Evolutionary conservation across 2,888 invertebrate genomes (phyloP).

Genomic region (Gymnosoma rotundatum): DNA sequence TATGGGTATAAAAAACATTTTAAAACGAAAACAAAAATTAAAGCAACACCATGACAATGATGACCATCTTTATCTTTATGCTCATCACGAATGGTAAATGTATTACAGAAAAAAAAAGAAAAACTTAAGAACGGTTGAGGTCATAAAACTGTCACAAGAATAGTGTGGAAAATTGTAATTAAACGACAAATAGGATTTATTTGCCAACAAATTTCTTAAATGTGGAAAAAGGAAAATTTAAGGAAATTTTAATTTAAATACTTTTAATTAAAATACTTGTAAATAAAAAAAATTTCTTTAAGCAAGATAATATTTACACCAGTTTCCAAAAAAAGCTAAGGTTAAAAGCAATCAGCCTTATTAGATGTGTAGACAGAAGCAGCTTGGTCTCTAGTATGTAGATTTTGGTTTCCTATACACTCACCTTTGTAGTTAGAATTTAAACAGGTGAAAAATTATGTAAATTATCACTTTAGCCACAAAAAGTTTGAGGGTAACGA

Average conservation of each 20-base stretch:
- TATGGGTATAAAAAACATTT: not conserved
- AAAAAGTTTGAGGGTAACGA: too few relatives aligned
- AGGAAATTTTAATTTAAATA: not conserved
- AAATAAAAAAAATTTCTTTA: not conserved
- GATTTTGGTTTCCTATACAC: too few relatives aligned
- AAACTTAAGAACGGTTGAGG: constrained; percentile 40
- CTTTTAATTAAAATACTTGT: not conserved
- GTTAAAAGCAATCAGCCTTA: too few relatives aligned
- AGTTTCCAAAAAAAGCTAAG: too few relatives aligned
- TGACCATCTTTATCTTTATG: constrained; percentile 31
- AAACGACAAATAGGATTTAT: constrained; percentile 67
- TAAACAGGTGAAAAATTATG: too few relatives aligned
- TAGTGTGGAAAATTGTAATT: constrained; percentile 67
- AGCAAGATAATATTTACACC: too few relatives aligned
- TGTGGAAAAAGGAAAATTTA: not conserved
- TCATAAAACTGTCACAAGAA: constrained; percentile 67
- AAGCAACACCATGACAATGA: constrained; percentile 30
- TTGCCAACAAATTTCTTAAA: constrained; percentile 43
- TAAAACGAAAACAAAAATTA: constrained; percentile 17
- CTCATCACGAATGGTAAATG: constrained; percentile 21
- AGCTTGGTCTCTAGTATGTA: too few relatives aligned
- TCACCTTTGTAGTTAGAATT: too few relatives aligned
- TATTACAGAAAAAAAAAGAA: not conserved
- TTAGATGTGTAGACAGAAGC: too few relatives aligned
- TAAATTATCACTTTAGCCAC: too few relatives aligned